phyloP scores from a whole-genome alignment of 2,797 vertebrate genomes.

The Hozukius guyotensis region DNA sequence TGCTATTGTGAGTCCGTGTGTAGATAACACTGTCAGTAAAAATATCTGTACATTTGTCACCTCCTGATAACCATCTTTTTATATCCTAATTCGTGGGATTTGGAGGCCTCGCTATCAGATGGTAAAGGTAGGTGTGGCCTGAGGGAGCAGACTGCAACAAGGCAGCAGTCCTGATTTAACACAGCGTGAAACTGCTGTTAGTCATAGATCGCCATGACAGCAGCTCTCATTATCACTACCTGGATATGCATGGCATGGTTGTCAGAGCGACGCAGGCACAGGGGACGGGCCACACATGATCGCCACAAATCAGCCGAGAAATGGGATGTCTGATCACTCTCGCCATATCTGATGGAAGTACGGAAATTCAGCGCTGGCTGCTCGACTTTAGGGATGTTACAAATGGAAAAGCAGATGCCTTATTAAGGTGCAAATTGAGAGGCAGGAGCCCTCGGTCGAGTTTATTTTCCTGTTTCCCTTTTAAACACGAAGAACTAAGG shows the following conservation, averaged over 20 bases:
- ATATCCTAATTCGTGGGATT: constrained; percentile 44
- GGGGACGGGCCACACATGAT: constrained; percentile 63
- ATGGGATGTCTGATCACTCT: constrained; percentile 74
- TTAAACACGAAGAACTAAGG: neutral
- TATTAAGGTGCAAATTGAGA: constrained; percentile 51
- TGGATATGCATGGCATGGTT: constrained; percentile 80
- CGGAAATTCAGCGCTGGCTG: constrained; percentile 39
- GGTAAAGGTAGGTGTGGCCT: constrained; percentile 63
- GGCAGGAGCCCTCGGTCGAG: neutral
- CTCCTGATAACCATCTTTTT: constrained; percentile 49
- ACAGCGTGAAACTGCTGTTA: constrained; percentile 67
- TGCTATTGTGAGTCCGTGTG: constrained; percentile 18
- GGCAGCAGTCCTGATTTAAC: constrained; percentile 72
- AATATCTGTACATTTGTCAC: constrained; percentile 50
- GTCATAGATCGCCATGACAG: constrained; percentile 71
- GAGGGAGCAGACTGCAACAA: constrained; percentile 75
- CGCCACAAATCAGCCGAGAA: constrained; percentile 72
- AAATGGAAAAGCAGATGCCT: constrained; percentile 38
- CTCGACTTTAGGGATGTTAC: constrained; percentile 25
- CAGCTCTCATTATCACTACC: constrained; percentile 79
- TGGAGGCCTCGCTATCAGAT: constrained; percentile 47
- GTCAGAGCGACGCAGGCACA: constrained; percentile 72
- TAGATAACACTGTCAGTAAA: constrained; percentile 36
- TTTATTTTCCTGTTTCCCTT: constrained; percentile 33
- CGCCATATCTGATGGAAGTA: constrained; percentile 45